Evolutionary conservation across 1,140 invertebrate species (phyloP).

Genomic region (Trigoniulus corallinus): DNA sequence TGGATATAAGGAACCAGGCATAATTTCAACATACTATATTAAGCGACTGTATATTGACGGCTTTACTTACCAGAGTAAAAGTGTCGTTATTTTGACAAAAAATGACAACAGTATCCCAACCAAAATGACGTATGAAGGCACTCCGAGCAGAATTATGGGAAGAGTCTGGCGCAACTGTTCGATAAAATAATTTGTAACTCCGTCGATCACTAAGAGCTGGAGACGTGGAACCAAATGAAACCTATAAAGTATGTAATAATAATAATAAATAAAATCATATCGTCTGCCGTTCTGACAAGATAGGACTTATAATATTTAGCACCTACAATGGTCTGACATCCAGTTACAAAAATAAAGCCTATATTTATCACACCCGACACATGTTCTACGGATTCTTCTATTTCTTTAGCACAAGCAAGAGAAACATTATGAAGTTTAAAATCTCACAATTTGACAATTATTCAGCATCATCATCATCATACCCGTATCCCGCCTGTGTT

Average conservation of each 20-base stretch:
- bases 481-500: too few relatives aligned
- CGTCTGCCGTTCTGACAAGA: background rate
- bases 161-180: constrained; percentile 68
- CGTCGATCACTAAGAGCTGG: constrained; percentile 65
- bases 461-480: too few relatives aligned
- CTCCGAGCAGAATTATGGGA: constrained; percentile 70
- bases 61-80: constrained; percentile 51
- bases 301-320: too few relatives aligned
- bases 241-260: constrained; percentile 30
- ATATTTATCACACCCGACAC: too few relatives aligned
- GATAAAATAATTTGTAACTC: constrained; percentile 71
- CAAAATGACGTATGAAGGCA: constrained; percentile 60
- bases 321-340: too few relatives aligned
- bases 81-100: constrained; percentile 71
- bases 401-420: too few relatives aligned
- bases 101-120: constrained; percentile 70
- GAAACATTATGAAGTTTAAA: too few relatives aligned
- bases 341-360: too few relatives aligned
- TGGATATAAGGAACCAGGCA: too few relatives aligned
- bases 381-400: too few relatives aligned
- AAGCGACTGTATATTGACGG: background rate
- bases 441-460: background rate
- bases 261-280: background rate
- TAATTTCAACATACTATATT: background rate
- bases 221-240: constrained; percentile 70